A percentile compares a stretch with the other conserved stretches of the same genome.
phyloP scores from a whole-genome alignment of 2,888 invertebrate genomes.

The Julus scanicus region DNA sequence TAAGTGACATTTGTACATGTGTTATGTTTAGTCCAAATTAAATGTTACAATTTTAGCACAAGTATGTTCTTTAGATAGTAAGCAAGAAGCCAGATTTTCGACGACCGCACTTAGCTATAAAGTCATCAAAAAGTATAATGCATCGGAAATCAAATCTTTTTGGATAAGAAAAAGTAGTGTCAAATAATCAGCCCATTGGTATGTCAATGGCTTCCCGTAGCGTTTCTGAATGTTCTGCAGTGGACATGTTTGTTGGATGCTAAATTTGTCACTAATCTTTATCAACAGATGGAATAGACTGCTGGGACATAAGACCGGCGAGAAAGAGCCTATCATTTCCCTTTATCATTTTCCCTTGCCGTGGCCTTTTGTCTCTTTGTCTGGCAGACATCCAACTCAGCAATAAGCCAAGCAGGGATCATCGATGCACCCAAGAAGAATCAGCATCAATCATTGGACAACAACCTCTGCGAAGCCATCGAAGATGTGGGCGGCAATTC shows the following conservation, averaged over 20 bases:
- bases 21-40: too few relatives aligned
- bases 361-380: conserved; percentile 2
- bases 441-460: conserved; percentile 45
- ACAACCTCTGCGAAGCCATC: conserved; percentile 33
- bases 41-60: too few relatives aligned
- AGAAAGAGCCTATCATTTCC: conserved; percentile 12
- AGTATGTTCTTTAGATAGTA: too few relatives aligned
- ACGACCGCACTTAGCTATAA: too few relatives aligned
- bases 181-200: too few relatives aligned
- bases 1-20: too few relatives aligned
- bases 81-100: too few relatives aligned
- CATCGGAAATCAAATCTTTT: too few relatives aligned
- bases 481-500: background rate
- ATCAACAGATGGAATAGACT: conserved; percentile 37
- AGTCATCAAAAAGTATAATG: too few relatives aligned
- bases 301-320: background rate
- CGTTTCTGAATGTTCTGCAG: background rate
- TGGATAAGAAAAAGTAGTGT: too few relatives aligned
- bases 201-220: background rate
- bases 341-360: background rate
- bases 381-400: conserved; percentile 12
- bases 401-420: conserved; percentile 30
- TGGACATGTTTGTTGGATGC: conserved; percentile 14
- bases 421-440: conserved; percentile 2
- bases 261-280: conserved; percentile 16